Conservation (phyloP, 1,140 invertebrate species). For the Pachypsylla venusta region DNA sequence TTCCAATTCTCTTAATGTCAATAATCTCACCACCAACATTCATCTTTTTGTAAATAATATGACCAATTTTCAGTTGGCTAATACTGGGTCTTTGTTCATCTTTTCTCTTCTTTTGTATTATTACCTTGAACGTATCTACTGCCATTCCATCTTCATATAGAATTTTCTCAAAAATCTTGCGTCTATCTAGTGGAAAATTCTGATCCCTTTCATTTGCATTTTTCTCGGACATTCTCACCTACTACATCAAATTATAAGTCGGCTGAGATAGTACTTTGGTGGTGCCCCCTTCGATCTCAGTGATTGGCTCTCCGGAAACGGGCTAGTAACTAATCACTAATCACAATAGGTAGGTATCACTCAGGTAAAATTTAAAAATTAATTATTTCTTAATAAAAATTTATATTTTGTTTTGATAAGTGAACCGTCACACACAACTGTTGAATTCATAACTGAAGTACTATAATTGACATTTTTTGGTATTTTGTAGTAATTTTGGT, state of each 20-base stretch:
- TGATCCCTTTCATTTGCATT: neutral
- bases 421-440: too few relatives aligned
- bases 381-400: too few relatives aligned
- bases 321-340: too few relatives aligned
- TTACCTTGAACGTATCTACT: neutral
- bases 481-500: slow-evolving; percentile 23
- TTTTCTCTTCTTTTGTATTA: neutral
- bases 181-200: neutral
- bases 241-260: neutral
- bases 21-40: neutral
- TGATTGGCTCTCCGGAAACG: neutral
- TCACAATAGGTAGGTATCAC: too few relatives aligned
- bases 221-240: neutral
- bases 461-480: too few relatives aligned
- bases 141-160: neutral
- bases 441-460: too few relatives aligned
- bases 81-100: neutral
- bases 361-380: too few relatives aligned
- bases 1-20: neutral
- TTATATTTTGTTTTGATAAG: too few relatives aligned
- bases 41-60: neutral
- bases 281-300: neutral
- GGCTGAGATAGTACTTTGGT: neutral
- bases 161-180: neutral
- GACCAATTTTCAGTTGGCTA: neutral